Percentiles rank a stretch among this genome's conserved stretches.
phyloP scores from a whole-genome alignment of 2,797 vertebrate genomes.

The Buceros bicornis region DNA sequence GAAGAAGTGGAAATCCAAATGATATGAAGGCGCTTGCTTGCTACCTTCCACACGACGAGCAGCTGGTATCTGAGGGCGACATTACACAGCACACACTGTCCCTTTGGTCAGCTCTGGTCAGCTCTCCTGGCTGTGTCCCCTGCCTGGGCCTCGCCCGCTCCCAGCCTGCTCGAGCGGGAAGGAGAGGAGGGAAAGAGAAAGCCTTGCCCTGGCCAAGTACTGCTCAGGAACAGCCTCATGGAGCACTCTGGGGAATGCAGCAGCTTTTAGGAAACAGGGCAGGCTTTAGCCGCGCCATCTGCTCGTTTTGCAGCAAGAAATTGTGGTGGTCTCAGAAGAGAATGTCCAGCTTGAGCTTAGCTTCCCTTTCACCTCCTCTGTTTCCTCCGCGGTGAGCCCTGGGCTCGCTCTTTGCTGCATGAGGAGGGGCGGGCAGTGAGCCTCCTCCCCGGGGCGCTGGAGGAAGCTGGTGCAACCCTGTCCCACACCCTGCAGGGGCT shows the following conservation, averaged over 20 bases:
- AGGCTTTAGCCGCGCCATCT: no score
- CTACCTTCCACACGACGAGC: neutral
- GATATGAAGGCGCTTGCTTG: accelerated
- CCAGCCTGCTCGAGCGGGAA: accelerated
- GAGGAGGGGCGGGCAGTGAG: neutral
- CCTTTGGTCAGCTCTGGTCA: no score
- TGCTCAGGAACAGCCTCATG: no score
- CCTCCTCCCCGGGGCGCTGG: accelerated
- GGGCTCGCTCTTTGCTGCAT: accelerated
- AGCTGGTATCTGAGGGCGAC: neutral
- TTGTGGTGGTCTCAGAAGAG: neutral
- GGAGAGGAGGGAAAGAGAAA: neutral
- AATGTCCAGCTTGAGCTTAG: neutral
- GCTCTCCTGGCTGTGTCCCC: neutral
- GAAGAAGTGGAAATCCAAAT: neutral
- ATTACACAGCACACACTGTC: accelerated
- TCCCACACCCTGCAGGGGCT: no score
- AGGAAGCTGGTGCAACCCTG: no score
- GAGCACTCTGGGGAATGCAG: neutral
- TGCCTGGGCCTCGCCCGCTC: neutral
- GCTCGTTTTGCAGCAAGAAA: neutral
- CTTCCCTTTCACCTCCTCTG: neutral
- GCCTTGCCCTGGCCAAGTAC: neutral
- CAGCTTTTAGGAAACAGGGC: neutral
- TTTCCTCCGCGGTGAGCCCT: neutral